A percentile compares a stretch with the other conserved stretches of the same genome.
Conservation (phyloP, 2,113 vertebrate genomes). For the Embiotoca jacksoni region DNA sequence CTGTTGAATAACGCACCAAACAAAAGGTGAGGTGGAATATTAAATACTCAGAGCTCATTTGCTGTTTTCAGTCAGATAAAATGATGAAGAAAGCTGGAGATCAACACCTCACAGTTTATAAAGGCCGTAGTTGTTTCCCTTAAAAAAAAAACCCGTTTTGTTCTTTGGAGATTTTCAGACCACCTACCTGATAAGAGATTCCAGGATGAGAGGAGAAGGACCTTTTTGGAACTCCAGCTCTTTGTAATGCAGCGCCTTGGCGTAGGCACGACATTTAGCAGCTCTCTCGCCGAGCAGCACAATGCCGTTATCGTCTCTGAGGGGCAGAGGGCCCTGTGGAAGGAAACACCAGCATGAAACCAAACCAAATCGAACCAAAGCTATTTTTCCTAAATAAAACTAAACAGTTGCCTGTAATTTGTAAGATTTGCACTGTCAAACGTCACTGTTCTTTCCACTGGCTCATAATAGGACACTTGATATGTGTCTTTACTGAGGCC, state of each 20-base stretch:
- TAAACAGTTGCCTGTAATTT: background rate
- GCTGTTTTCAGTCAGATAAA: background rate
- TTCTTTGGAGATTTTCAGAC: background rate
- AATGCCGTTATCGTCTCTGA: slow-evolving; percentile 97
- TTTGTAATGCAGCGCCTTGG: slow-evolving; percentile 98
- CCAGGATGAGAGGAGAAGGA: slow-evolving; percentile 93
- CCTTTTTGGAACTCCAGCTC: slow-evolving; percentile 99
- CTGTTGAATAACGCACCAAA: slow-evolving; percentile 10
- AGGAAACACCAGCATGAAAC: slow-evolving; percentile 3
- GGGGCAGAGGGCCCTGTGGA: slow-evolving; percentile 91
- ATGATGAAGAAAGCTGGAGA: too few relatives aligned
- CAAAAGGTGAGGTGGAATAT: background rate
- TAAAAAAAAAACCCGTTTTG: background rate
- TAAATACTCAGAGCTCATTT: background rate
- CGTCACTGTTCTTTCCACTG: slow-evolving; percentile 24
- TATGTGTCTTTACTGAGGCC: slow-evolving; percentile 12
- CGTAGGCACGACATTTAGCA: slow-evolving; percentile 96
- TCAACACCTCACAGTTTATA: background rate
- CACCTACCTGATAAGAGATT: slow-evolving; percentile 98
- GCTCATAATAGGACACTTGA: background rate
- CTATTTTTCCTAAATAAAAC: background rate
- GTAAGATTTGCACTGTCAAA: too few relatives aligned
- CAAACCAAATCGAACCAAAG: background rate
- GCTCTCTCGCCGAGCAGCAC: slow-evolving; percentile 96
- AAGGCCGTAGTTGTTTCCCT: background rate